Evolutionary conservation across 2,797 vertebrate genomes (phyloP).

Genomic region (Alosa sapidissima): DNA sequence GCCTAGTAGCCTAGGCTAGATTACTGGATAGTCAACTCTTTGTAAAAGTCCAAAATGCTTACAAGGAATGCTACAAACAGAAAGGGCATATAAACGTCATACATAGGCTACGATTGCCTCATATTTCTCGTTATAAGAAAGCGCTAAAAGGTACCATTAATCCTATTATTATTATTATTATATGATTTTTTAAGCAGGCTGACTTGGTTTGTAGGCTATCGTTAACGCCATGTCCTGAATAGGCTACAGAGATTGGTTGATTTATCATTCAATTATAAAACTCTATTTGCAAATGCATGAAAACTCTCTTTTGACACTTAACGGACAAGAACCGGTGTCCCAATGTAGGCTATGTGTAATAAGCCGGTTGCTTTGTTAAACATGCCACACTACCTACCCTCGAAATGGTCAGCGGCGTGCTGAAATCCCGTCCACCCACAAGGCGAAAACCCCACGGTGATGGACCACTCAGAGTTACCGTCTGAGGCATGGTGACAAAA

Average conservation of each 20-base stretch:
- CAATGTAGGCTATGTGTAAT: neutral
- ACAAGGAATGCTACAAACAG: neutral
- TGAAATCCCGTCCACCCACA: conserved; percentile 94
- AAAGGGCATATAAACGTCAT: neutral
- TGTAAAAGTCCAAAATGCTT: neutral
- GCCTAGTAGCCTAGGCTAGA: neutral
- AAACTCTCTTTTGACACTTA: neutral
- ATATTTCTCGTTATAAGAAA: neutral
- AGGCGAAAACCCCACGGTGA: conserved; percentile 96
- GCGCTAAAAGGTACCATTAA: neutral
- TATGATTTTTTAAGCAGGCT: neutral
- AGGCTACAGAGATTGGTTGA: neutral
- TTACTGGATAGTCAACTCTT: neutral
- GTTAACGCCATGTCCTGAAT: neutral
- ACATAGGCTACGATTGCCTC: neutral
- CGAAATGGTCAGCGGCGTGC: conserved; percentile 89
- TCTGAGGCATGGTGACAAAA: conserved; percentile 76
- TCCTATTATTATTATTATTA: neutral
- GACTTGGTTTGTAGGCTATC: neutral
- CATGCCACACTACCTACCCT: conserved; percentile 77
- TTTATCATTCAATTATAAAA: neutral
- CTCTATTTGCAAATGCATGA: neutral
- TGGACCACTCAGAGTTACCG: conserved; percentile 86
- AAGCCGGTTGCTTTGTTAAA: conserved; percentile 11
- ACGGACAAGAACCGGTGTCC: neutral